phyloP scores from a whole-genome alignment of 2,888 invertebrate species.

The Acleris holmiana region DNA sequence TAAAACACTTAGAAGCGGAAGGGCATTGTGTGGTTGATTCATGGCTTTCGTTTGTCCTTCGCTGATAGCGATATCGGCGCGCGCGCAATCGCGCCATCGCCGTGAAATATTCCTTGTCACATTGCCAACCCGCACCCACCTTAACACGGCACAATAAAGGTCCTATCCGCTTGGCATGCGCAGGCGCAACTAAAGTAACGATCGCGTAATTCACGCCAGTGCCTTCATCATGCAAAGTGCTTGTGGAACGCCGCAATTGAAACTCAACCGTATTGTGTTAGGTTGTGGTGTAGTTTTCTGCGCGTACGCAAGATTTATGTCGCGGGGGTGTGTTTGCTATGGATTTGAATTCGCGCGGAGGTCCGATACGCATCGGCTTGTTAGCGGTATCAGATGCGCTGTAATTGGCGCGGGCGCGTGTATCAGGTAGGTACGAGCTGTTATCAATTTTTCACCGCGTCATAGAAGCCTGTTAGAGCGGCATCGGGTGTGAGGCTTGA shows the following conservation, averaged over 20 bases:
- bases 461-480: conserved; percentile 3
- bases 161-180: conserved; percentile 27
- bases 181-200: conserved; percentile 52
- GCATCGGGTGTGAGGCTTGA: too few species aligned
- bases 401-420: conserved; percentile 76
- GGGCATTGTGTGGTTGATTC: conserved; percentile 63
- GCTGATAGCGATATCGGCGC: conserved; percentile 64
- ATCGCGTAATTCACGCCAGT: conserved; percentile 82
- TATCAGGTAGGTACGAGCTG: conserved; percentile 38
- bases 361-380: conserved; percentile 79
- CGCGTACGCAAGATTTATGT: conserved; percentile 55
- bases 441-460: conserved; percentile 38
- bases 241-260: conserved; percentile 41
- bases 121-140: conserved; percentile 48
- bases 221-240: conserved; percentile 80
- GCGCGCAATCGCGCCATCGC: conserved; percentile 75
- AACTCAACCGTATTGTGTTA: conserved; percentile 43
- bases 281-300: conserved; percentile 40
- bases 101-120: conserved; percentile 74
- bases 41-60: conserved; percentile 70
- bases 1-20: conserved; percentile 36
- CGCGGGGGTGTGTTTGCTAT: conserved; percentile 65
- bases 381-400: conserved; percentile 81
- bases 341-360: conserved; percentile 71
- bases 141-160: conserved; percentile 36